Conservation (phyloP, 2,113 vertebrate species). For the Steatornis caripensis region DNA sequence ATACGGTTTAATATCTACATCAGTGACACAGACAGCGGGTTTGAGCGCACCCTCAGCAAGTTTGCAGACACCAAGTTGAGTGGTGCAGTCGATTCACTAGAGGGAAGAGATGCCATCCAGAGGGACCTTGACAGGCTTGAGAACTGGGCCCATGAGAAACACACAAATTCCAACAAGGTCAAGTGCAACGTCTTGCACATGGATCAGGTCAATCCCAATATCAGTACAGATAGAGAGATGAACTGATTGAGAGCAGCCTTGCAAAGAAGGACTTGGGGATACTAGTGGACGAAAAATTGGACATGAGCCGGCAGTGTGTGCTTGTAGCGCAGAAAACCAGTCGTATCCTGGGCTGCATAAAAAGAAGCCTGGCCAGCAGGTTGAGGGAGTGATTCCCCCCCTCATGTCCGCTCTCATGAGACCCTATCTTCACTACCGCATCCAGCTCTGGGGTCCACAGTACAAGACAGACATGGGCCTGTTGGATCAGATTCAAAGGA, state of each 20-base stretch:
- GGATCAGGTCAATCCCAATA: neutral
- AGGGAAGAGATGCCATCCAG: no score
- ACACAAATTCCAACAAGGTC: neutral
- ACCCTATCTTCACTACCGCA: neutral
- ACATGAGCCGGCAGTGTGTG: fast-evolving
- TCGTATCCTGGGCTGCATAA: neutral
- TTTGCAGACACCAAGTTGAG: no score
- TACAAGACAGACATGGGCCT: neutral
- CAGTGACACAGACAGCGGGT: neutral
- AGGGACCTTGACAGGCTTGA: neutral
- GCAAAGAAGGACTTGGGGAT: neutral
- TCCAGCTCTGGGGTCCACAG: neutral
- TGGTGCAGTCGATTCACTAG: no score
- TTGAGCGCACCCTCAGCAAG: no score
- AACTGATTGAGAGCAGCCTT: neutral
- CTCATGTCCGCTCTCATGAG: neutral
- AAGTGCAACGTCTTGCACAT: neutral
- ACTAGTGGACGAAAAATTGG: neutral
- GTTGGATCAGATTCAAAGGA: neutral
- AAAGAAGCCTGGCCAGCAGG: neutral
- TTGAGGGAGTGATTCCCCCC: neutral
- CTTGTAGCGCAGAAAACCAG: neutral
- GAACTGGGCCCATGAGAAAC: fast-evolving
- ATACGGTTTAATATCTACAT: neutral
- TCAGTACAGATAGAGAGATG: neutral